Conservation (phyloP, 2,888 invertebrate genomes). For the Volucella inanis region DNA sequence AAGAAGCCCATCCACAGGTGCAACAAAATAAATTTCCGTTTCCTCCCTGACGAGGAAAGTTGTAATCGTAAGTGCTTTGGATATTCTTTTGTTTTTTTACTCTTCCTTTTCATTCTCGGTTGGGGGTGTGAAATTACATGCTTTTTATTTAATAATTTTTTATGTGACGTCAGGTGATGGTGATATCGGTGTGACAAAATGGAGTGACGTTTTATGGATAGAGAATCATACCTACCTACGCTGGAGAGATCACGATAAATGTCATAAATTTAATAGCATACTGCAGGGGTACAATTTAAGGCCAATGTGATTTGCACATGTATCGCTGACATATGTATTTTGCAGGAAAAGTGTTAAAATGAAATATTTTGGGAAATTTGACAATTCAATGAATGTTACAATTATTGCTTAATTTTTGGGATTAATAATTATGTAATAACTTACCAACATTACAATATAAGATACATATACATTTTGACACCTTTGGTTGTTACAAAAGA, state of each 20-base stretch:
- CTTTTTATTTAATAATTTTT: conserved; percentile 49
- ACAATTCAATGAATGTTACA: too few species aligned
- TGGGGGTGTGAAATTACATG: conserved; percentile 7
- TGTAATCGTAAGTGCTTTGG: neutral
- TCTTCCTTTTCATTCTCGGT: neutral
- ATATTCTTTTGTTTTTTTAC: neutral
- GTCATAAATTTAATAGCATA: conserved; percentile 9
- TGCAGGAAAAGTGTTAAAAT: too few species aligned
- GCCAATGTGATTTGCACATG: neutral
- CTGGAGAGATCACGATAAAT: too few species aligned
- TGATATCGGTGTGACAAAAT: neutral
- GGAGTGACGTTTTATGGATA: neutral
- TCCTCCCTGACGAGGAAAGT: conserved; percentile 34
- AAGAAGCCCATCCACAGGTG: conserved; percentile 37
- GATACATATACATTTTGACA: too few species aligned
- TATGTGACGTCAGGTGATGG: conserved; percentile 13
- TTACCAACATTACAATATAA: too few species aligned
- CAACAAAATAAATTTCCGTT: conserved; percentile 29
- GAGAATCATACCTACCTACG: too few species aligned
- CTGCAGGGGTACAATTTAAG: conserved; percentile 30
- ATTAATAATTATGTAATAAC: too few species aligned
- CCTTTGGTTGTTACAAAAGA: too few species aligned
- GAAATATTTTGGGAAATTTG: too few species aligned
- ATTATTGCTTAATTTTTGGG: too few species aligned
- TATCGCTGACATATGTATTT: too few species aligned